A percentile compares a stretch with the other conserved stretches of the same genome.
Evolutionary conservation across 2,113 vertebrate species (phyloP).

Genomic region (Ciconia maguari): DNA sequence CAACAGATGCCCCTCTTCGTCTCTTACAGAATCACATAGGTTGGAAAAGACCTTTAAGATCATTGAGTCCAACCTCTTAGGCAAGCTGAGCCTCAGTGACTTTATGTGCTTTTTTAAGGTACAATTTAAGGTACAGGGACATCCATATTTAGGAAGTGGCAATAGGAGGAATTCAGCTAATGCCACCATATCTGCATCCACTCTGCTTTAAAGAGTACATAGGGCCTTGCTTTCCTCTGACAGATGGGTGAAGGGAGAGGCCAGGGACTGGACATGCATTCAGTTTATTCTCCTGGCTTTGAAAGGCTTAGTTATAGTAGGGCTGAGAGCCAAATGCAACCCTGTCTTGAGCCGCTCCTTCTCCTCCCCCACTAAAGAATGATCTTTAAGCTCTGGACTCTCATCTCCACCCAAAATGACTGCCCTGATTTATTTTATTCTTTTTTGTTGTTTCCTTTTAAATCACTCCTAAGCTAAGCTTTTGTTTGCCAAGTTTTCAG

Average conservation of each 20-base stretch:
- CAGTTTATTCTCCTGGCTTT: constrained; percentile 20
- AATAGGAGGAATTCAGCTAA: background rate
- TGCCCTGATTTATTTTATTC: constrained; percentile 43
- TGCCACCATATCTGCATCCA: background rate
- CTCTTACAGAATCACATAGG: background rate
- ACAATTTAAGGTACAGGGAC: background rate
- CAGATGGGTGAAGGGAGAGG: background rate
- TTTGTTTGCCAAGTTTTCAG: constrained; percentile 62
- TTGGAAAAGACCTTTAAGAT: no score
- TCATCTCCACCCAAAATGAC: constrained; percentile 58
- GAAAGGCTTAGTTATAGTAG: constrained; percentile 11
- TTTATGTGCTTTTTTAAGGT: background rate
- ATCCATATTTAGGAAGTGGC: background rate
- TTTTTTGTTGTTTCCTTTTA: constrained; percentile 48
- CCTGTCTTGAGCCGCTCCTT: background rate
- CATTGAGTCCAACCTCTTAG: background rate
- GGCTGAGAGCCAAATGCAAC: constrained; percentile 36
- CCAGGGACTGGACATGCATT: background rate
- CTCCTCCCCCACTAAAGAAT: constrained; percentile 26
- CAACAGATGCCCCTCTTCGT: background rate
- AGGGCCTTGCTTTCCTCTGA: background rate
- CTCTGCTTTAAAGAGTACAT: background rate
- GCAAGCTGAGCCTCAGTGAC: background rate
- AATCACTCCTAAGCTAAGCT: constrained; percentile 30
- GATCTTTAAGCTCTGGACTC: constrained; percentile 33